Evolutionary conservation across 2,888 invertebrate genomes (phyloP).

Genomic region (Globia sparganii): DNA sequence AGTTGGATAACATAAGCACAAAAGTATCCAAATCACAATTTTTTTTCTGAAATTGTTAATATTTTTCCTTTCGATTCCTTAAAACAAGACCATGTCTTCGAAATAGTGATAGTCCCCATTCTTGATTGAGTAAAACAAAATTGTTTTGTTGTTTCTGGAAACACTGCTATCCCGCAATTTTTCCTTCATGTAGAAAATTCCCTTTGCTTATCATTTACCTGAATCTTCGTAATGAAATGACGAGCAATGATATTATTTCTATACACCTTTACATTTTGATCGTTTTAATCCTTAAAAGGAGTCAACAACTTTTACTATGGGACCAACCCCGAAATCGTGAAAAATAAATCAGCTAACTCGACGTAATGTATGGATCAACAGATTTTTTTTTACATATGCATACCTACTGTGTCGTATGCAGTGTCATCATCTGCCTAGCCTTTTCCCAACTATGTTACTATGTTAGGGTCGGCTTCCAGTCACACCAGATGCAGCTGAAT

Average conservation of each 20-base stretch:
- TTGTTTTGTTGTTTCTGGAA: neutral
- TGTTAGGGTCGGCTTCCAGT: neutral
- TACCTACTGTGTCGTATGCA: neutral
- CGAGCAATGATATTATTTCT: neutral
- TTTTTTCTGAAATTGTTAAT: neutral
- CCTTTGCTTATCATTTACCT: neutral
- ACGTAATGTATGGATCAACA: no score
- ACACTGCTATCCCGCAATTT: neutral
- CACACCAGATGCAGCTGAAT: neutral
- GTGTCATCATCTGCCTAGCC: neutral
- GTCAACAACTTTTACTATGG: no score
- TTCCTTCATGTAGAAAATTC: neutral
- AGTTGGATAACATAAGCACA: no score
- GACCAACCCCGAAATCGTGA: no score
- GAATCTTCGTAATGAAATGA: neutral
- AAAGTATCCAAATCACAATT: neutral
- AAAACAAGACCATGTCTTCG: neutral
- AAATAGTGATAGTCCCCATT: neutral
- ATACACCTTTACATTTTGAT: no score
- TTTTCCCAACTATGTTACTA: neutral
- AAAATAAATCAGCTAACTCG: no score
- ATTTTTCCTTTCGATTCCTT: neutral
- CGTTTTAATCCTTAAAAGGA: no score
- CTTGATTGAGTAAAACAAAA: neutral
- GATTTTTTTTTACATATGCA: no score